phyloP scores from a whole-genome alignment of 2,797 vertebrate genomes.

The Gallinago solitaria region DNA sequence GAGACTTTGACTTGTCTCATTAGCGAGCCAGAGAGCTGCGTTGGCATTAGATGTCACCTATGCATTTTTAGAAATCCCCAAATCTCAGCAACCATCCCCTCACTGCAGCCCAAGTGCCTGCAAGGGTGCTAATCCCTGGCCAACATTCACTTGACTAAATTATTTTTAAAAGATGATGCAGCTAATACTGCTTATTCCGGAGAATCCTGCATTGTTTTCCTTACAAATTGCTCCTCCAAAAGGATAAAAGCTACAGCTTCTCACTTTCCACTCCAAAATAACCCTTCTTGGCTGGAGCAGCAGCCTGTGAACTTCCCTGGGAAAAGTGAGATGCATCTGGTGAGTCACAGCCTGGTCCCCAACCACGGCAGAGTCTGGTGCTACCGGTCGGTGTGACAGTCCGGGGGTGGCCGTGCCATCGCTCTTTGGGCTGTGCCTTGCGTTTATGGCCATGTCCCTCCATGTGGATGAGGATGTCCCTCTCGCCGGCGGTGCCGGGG shows the following conservation, averaged over 20 bases:
- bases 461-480: background rate
- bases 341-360: background rate
- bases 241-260: conserved; percentile 66
- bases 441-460: background rate
- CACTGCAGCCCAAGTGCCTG: background rate
- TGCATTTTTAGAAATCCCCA: conserved; percentile 35
- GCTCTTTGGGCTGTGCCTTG: background rate
- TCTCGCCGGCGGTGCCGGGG: background rate
- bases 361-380: background rate
- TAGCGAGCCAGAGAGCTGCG: conserved; percentile 27
- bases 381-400: background rate
- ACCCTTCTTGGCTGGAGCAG: conserved; percentile 13
- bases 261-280: conserved; percentile 61
- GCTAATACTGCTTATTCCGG: conserved; percentile 68
- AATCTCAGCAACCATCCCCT: conserved; percentile 35
- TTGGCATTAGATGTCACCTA: conserved; percentile 55
- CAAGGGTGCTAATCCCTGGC: conserved; percentile 46
- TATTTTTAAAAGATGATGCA: conserved; percentile 70
- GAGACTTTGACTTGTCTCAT: conserved; percentile 57
- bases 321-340: conserved; percentile 26
- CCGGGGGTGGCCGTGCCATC: fast-evolving
- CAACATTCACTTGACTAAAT: conserved; percentile 53
- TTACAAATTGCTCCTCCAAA: conserved; percentile 72
- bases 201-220: conserved; percentile 70
- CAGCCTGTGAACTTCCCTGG: conserved; percentile 26